A percentile compares a stretch with the other conserved stretches of the same genome.
Conservation (phyloP, 2,888 invertebrate species). For the Tipula vernalis region DNA sequence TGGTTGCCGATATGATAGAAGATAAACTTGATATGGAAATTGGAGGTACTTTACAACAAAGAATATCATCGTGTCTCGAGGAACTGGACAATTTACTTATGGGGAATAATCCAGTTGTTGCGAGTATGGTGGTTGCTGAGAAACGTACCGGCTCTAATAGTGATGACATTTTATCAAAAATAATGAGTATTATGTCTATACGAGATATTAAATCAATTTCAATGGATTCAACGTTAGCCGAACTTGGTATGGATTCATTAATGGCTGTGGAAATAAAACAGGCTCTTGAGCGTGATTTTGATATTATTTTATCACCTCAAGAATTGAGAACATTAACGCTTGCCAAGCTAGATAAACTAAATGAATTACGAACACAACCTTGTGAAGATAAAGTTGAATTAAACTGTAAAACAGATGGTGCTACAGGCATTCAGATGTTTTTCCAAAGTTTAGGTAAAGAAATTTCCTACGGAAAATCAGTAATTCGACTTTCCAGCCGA, state of each 20-base stretch:
- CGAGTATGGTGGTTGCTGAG: conserved; percentile 79
- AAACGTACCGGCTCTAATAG: conserved; percentile 45
- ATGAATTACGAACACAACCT: conserved; percentile 23
- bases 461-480: too few species aligned
- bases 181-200: conserved; percentile 54
- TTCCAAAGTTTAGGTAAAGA: too few species aligned
- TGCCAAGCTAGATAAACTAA: conserved; percentile 30
- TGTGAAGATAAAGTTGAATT: too few species aligned
- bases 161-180: conserved; percentile 57
- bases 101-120: conserved; percentile 54
- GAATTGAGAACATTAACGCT: conserved; percentile 75
- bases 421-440: too few species aligned
- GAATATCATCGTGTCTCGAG: conserved; percentile 22
- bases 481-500: too few species aligned
- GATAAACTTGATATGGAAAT: conserved; percentile 55
- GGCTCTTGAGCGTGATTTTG: conserved; percentile 38
- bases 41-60: conserved; percentile 47
- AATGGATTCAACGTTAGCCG: conserved; percentile 62
- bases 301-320: conserved; percentile 58
- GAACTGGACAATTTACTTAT: conserved; percentile 61
- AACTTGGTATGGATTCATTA: conserved; percentile 93
- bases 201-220: conserved; percentile 57
- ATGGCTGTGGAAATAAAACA: conserved; percentile 96
- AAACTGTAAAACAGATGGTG: too few species aligned
- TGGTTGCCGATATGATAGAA: conserved; percentile 64